A percentile compares a stretch with the other conserved stretches of the same genome.
Evolutionary conservation across 2,113 vertebrate species (phyloP).

Genomic region (Apaloderma vittatum): DNA sequence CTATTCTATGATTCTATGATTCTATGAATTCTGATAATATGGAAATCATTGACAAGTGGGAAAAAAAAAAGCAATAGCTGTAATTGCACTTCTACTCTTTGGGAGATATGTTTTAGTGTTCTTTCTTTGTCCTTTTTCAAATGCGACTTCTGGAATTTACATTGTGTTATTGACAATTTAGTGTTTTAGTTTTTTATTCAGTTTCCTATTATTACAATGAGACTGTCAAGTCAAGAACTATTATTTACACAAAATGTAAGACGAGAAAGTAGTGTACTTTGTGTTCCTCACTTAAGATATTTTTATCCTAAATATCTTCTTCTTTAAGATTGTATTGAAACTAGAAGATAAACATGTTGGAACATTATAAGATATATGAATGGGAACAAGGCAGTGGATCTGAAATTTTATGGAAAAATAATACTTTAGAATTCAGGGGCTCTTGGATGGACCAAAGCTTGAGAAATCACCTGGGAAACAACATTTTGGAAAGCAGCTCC

Average conservation of each 20-base stretch:
- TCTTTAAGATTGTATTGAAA: slow-evolving; percentile 2
- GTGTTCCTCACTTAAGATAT: neutral
- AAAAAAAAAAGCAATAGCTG: neutral
- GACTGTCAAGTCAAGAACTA: neutral
- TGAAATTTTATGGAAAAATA: neutral
- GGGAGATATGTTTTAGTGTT: neutral
- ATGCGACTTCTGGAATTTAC: neutral
- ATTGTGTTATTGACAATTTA: neutral
- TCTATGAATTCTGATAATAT: neutral
- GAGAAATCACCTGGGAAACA: neutral
- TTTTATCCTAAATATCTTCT: slow-evolving; percentile 3
- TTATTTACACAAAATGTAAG: slow-evolving; percentile 40
- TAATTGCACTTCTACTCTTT: neutral
- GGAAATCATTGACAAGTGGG: neutral
- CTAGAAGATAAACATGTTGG: neutral
- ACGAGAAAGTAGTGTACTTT: neutral
- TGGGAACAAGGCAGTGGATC: neutral
- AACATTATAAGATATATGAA: neutral
- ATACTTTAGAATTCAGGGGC: neutral
- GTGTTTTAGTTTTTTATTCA: neutral
- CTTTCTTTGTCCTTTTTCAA: slow-evolving; percentile 1
- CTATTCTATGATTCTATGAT: no score
- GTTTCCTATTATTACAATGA: neutral
- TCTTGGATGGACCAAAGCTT: neutral
- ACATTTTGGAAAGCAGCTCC: neutral